Percentiles rank a stretch among this genome's conserved stretches.
These are phyloP conservation scores for Imbricaverruca yamaguchii DNA, from an alignment of 2,888 invertebrate genomes.

Conservation along the genomic window DNA sequence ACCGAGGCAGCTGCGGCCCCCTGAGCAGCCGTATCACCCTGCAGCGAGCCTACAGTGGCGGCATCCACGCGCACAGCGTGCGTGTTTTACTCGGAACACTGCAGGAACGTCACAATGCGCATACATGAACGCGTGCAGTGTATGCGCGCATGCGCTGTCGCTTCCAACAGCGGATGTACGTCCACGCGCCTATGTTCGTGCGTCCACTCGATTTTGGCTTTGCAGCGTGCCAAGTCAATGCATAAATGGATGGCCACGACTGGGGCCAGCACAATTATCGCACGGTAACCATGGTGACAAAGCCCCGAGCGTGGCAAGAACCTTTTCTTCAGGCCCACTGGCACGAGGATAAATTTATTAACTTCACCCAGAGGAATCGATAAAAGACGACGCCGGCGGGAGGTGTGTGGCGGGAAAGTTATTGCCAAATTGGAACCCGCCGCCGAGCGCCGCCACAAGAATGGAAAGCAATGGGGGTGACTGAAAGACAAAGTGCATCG, in stretches of 20 bases:
- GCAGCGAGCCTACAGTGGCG: too few species aligned
- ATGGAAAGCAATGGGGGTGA: background rate
- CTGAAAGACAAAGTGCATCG: background rate
- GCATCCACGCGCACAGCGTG: too few species aligned
- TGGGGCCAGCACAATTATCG: background rate
- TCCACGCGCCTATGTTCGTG: too few species aligned
- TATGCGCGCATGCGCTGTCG: too few species aligned
- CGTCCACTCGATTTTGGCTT: too few species aligned
- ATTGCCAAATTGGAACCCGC: background rate
- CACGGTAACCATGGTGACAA: background rate
- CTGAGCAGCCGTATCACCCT: too few species aligned
- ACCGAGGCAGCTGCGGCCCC: too few species aligned
- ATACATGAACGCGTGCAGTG: too few species aligned
- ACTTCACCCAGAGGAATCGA: background rate
- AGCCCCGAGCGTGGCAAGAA: background rate
- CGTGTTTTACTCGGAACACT: too few species aligned
- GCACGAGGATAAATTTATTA: slow-evolving; percentile 14
- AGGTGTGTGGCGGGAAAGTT: background rate
- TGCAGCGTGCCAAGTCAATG: background rate
- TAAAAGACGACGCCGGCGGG: background rate
- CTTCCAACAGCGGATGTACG: too few species aligned
- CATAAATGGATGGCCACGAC: background rate
- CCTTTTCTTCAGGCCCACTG: background rate
- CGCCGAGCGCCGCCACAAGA: background rate
- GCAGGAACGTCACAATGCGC: too few species aligned